A percentile compares a stretch with the other conserved stretches of the same genome.
These are phyloP conservation scores for Pollenia labialis DNA, from an alignment of 2,888 invertebrate species.

Conservation along the genomic window DNA sequence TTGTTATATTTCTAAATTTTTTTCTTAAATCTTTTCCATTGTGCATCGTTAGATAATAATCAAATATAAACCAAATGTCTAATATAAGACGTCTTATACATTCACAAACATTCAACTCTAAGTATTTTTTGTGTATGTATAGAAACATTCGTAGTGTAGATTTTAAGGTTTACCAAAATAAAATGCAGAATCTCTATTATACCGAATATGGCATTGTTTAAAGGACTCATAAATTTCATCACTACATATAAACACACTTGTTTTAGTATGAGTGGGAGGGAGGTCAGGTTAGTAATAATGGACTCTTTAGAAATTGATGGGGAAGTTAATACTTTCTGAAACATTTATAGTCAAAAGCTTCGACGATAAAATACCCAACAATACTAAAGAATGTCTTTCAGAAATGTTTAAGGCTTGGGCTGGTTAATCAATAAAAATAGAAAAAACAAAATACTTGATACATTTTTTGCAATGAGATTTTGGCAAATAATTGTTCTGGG, in stretches of 20 bases:
- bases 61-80: no score
- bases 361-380: constrained; percentile 41
- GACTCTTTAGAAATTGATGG: constrained; percentile 33
- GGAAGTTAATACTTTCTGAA: constrained; percentile 35
- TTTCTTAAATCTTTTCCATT: no score
- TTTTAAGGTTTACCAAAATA: constrained; percentile 31
- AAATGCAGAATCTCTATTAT: constrained; percentile 16
- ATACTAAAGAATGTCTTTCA: neutral
- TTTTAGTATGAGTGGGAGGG: neutral
- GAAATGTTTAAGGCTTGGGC: neutral
- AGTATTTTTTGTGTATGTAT: neutral
- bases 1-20: no score
- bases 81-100: constrained; percentile 12
- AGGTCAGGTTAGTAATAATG: constrained; percentile 10
- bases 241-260: neutral
- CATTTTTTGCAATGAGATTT: neutral
- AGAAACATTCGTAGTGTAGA: neutral
- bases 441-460: neutral
- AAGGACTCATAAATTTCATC: constrained; percentile 23
- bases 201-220: neutral
- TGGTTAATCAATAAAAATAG: constrained; percentile 31
- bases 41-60: no score
- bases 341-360: constrained; percentile 32
- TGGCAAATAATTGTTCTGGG: constrained; percentile 1
- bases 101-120: constrained; percentile 73